These are phyloP conservation scores for Actinostola sp. DNA, from an alignment of 92 coral and sea anemone genomes.

Conservation along the genomic window DNA sequence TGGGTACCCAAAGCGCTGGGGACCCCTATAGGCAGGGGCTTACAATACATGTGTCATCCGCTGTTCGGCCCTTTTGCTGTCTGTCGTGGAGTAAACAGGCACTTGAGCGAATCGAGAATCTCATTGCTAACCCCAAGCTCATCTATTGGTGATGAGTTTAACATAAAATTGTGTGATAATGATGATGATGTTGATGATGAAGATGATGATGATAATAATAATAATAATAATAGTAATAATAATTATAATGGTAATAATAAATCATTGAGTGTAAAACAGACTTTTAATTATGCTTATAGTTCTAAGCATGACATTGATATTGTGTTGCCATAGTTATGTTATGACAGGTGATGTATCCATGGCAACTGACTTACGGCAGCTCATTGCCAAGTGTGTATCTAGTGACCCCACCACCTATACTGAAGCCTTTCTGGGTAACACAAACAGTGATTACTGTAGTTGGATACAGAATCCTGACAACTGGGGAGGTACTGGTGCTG, in stretches of 20 bases:
- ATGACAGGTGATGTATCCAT: conserved; percentile 86
- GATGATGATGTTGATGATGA: conserved; percentile 2
- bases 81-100: too few relatives aligned
- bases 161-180: too few relatives aligned
- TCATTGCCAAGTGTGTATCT: conserved; percentile 86
- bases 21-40: too few relatives aligned
- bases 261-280: too few relatives aligned
- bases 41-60: too few relatives aligned
- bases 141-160: too few relatives aligned
- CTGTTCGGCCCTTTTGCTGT: too few relatives aligned
- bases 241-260: neutral
- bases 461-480: conserved; percentile 81
- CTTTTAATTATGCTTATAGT: neutral
- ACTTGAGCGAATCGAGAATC: too few relatives aligned
- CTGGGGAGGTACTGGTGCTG: conserved; percentile 88
- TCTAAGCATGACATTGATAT: neutral
- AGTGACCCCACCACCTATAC: conserved; percentile 78
- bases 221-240: neutral
- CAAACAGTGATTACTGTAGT: conserved; percentile 83
- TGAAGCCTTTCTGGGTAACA: conserved; percentile 77
- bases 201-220: neutral
- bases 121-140: too few relatives aligned
- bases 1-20: too few relatives aligned
- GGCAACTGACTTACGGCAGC: conserved; percentile 74
- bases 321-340: conserved; percentile 69